These are phyloP conservation scores for Athalia cordata DNA, from an alignment of 2,888 invertebrate species.

Conservation along the genomic window DNA sequence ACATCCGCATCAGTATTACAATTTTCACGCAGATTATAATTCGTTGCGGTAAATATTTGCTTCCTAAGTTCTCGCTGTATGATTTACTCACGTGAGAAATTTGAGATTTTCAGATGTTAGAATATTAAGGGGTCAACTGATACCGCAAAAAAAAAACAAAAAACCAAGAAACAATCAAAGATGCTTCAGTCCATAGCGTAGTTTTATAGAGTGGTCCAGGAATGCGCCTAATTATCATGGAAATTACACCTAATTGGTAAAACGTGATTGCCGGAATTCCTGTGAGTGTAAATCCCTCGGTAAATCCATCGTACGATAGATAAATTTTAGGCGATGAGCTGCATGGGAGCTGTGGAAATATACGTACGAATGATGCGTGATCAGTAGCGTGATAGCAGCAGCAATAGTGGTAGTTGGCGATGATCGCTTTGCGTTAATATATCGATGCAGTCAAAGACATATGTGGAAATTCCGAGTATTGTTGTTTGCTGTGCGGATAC, in stretches of 20 bases:
- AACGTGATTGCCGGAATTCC: background rate
- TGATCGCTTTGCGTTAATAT: background rate
- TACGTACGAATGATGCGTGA: background rate
- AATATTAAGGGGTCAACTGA: background rate
- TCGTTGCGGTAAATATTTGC: conserved; percentile 60
- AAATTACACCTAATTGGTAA: too few relatives aligned
- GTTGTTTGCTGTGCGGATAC: conserved; percentile 1
- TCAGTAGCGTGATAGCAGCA: background rate
- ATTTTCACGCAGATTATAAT: conserved; percentile 58
- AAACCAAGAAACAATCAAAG: background rate
- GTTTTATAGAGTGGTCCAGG: too few relatives aligned
- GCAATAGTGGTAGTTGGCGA: background rate
- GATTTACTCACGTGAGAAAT: background rate
- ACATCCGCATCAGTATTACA: conserved; percentile 46
- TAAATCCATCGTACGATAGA: background rate
- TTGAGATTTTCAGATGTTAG: background rate
- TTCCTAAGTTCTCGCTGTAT: conserved; percentile 47
- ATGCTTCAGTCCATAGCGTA: background rate
- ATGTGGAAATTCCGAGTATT: conserved; percentile 25
- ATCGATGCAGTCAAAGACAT: conserved; percentile 10
- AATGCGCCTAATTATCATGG: too few relatives aligned
- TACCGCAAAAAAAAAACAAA: conserved; percentile 41
- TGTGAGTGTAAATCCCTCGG: background rate
- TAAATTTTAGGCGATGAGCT: background rate
- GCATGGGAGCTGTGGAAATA: too few relatives aligned